These are phyloP conservation scores for Thyatira batis DNA, from an alignment of 2,888 invertebrate genomes.

Conservation along the genomic window DNA sequence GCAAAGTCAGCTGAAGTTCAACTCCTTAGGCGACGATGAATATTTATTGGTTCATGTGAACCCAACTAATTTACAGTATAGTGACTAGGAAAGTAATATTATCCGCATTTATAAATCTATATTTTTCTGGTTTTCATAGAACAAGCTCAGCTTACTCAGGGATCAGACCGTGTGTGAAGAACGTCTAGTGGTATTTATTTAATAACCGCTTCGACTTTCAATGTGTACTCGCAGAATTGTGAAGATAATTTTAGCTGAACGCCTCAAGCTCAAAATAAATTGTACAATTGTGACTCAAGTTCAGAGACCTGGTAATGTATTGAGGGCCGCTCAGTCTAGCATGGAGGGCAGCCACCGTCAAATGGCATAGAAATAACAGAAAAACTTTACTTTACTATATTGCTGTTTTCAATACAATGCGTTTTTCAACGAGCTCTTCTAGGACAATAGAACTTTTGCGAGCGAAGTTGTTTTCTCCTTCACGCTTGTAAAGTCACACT, in stretches of 20 bases:
- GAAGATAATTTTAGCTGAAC: conserved; percentile 7
- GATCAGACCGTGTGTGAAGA: no score
- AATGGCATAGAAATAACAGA: conserved; percentile 24
- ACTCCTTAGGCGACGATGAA: conserved; percentile 23
- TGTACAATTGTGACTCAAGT: conserved; percentile 54
- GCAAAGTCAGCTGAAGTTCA: conserved; percentile 23
- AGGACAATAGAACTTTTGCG: background rate
- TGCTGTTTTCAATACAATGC: conserved; percentile 9
- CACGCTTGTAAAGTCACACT: background rate
- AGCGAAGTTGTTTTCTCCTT: background rate
- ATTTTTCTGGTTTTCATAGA: no score
- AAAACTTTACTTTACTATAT: conserved; percentile 3
- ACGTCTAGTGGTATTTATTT: background rate
- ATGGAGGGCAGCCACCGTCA: conserved; percentile 35
- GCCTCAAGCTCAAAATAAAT: conserved; percentile 51
- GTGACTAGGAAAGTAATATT: conserved; percentile 6
- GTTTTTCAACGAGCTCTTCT: conserved; percentile 8
- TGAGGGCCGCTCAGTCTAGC: conserved; percentile 52
- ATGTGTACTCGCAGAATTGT: background rate
- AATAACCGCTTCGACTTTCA: background rate
- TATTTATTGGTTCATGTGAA: conserved; percentile 25
- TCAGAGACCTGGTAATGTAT: conserved; percentile 62
- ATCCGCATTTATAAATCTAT: conserved; percentile 12
- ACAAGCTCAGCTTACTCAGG: no score
- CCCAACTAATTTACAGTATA: conserved; percentile 14